These are phyloP conservation scores for Asteroscopus sphinx DNA, from an alignment of 2,888 invertebrate genomes.

Conservation along the genomic window DNA sequence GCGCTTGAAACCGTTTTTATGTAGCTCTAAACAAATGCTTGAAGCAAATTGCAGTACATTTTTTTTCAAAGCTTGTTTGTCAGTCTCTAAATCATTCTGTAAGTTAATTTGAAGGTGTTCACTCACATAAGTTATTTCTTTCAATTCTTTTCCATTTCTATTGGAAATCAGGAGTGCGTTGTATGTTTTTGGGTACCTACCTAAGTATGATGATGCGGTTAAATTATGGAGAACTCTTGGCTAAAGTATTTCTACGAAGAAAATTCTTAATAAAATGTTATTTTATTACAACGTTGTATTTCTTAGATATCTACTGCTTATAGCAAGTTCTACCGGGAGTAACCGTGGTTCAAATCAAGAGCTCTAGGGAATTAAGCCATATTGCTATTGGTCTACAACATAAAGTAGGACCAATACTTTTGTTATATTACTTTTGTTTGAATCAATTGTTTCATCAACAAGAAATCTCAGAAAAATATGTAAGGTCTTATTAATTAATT, in stretches of 20 bases:
- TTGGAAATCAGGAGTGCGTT: not conserved
- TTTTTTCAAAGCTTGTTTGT: slow-evolving; percentile 15
- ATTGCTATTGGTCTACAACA: slow-evolving; percentile 16
- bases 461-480: not conserved
- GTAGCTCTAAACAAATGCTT: slow-evolving; percentile 28
- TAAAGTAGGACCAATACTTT: slow-evolving; percentile 10
- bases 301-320: not conserved
- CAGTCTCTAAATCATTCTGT: slow-evolving; percentile 2
- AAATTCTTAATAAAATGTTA: too few relatives aligned
- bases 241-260: too few relatives aligned
- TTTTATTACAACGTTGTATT: not conserved
- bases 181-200: not conserved
- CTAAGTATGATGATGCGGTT: too few relatives aligned
- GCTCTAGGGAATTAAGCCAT: slow-evolving; percentile 8
- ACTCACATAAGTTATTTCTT: not conserved
- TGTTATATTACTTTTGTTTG: slow-evolving; percentile 18
- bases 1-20: slow-evolving; percentile 24
- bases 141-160: slow-evolving; percentile 2
- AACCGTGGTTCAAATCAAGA: slow-evolving; percentile 10
- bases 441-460: slow-evolving; percentile 6
- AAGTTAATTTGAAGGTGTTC: slow-evolving; percentile 7
- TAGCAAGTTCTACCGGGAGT: not conserved
- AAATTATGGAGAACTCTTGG: too few relatives aligned
- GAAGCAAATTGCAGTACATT: slow-evolving; percentile 17
- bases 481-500: too few relatives aligned